These are phyloP conservation scores for Mythimna vitellina DNA, from an alignment of 2,888 invertebrate species.

Conservation along the genomic window DNA sequence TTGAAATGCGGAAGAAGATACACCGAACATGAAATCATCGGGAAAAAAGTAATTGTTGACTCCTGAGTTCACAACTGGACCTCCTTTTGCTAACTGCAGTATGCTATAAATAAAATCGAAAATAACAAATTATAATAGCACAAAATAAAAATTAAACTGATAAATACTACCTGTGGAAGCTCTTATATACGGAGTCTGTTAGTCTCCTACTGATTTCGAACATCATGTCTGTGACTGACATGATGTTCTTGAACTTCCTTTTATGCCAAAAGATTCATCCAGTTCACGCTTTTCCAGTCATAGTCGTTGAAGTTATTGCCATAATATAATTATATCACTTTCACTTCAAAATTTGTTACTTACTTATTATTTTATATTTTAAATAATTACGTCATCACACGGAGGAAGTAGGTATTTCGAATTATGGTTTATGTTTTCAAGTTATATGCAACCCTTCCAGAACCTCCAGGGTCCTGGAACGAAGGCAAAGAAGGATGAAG, in stretches of 20 bases:
- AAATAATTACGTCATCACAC: neutral
- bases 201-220: too few relatives aligned
- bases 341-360: neutral
- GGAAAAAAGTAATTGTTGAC: constrained; percentile 87
- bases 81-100: constrained; percentile 74
- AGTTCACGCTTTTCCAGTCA: too few relatives aligned
- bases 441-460: too few relatives aligned
- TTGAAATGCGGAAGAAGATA: constrained; percentile 91
- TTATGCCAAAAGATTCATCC: too few relatives aligned
- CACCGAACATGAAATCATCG: constrained; percentile 90
- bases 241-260: neutral
- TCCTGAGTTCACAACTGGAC: constrained; percentile 67
- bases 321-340: neutral
- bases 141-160: neutral
- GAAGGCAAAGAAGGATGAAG: too few relatives aligned
- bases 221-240: neutral
- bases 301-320: too few relatives aligned
- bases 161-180: too few relatives aligned
- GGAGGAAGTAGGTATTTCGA: neutral
- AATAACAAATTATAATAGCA: neutral
- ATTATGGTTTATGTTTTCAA: neutral
- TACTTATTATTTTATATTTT: neutral
- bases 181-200: neutral
- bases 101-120: constrained; percentile 67
- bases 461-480: too few relatives aligned